Evolutionary conservation across 2,797 vertebrate species (phyloP).

Genomic region (Discoglossus pictus): DNA sequence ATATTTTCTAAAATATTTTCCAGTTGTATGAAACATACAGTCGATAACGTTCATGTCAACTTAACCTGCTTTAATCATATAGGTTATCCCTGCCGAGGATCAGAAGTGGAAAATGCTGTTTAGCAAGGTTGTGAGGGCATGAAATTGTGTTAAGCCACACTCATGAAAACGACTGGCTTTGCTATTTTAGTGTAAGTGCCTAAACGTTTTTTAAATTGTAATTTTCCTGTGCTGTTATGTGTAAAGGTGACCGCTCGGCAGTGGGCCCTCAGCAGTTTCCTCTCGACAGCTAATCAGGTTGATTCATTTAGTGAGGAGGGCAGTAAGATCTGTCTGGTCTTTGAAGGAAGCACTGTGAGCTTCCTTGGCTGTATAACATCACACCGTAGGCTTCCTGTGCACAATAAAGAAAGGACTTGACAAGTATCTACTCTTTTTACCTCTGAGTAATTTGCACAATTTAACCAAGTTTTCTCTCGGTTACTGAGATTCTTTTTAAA

Average conservation of each 20-base stretch:
- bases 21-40: too few species aligned
- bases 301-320: constrained; percentile 62
- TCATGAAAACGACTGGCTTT: constrained; percentile 59
- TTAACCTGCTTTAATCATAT: constrained; percentile 45
- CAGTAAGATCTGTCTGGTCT: constrained; percentile 42
- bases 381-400: not conserved
- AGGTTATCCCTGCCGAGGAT: constrained; percentile 10
- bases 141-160: constrained; percentile 60
- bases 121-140: constrained; percentile 53
- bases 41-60: constrained; percentile 10
- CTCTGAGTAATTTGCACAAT: not conserved
- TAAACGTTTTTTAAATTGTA: constrained; percentile 60
- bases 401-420: constrained; percentile 15
- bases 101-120: constrained; percentile 50
- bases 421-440: not conserved
- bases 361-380: constrained; percentile 36
- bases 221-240: constrained; percentile 72
- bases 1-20: too few species aligned
- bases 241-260: constrained; percentile 70
- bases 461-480: too few species aligned
- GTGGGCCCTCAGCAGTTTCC: constrained; percentile 56
- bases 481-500: too few species aligned
- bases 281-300: constrained; percentile 68
- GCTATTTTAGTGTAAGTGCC: constrained; percentile 60
- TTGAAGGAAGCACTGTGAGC: constrained; percentile 50